Percentiles rank a stretch among this genome's conserved stretches.
phyloP scores from a whole-genome alignment of 2,888 invertebrate genomes.

The Lithophane socia region DNA sequence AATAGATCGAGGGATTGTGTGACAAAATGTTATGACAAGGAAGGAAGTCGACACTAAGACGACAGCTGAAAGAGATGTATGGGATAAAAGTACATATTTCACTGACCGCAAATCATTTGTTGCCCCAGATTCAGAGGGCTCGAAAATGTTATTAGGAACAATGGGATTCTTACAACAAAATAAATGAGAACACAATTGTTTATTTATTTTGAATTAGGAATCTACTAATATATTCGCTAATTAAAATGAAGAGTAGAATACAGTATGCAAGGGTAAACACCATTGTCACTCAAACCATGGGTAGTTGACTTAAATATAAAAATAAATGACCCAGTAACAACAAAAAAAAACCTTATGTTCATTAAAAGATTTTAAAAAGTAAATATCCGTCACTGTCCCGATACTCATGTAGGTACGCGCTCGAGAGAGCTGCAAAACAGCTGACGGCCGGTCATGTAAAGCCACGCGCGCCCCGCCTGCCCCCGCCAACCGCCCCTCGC shows the following conservation, averaged over 20 bases:
- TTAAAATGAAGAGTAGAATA: neutral
- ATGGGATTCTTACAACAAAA: neutral
- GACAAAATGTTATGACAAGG: conserved; percentile 19
- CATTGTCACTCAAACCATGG: no score
- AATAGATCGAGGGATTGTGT: neutral
- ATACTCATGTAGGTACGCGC: no score
- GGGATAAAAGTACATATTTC: neutral
- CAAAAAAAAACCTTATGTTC: no score
- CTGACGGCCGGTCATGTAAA: no score
- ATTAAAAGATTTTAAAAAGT: no score
- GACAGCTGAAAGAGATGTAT: conserved; percentile 7
- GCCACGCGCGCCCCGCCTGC: no score
- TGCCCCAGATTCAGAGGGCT: neutral
- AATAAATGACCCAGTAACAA: no score
- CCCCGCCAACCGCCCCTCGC: no score
- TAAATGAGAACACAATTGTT: neutral
- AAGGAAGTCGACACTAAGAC: conserved; percentile 6
- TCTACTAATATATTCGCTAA: neutral
- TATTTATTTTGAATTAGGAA: neutral
- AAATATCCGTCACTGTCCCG: no score
- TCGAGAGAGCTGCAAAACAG: no score
- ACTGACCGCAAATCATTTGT: neutral
- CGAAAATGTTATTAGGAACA: neutral
- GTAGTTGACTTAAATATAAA: no score
- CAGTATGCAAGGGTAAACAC: no score